Conservation (phyloP, 2,113 vertebrate genomes). For the Mohoua ochrocephala region DNA sequence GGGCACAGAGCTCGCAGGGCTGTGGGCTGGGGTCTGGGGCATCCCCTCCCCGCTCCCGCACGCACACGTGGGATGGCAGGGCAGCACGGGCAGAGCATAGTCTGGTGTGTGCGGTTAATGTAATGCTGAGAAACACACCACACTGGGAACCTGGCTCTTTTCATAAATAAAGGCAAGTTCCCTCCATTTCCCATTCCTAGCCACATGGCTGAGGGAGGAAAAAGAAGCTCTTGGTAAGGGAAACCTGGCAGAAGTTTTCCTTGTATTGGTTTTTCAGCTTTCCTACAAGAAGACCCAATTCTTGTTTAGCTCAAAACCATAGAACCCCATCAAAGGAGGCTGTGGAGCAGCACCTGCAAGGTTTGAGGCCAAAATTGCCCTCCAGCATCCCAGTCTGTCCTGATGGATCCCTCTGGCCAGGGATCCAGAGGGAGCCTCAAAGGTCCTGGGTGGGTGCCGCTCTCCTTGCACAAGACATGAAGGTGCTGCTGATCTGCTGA, state of each 20-base stretch:
- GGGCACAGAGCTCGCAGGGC: neutral
- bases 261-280: neutral
- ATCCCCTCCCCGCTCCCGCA: fast-evolving
- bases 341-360: neutral
- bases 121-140: neutral
- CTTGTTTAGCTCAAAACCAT: neutral
- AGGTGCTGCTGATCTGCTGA: neutral
- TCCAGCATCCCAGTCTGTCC: neutral
- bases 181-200: neutral
- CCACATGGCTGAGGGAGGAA: neutral
- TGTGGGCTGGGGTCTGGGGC: neutral
- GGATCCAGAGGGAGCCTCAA: fast-evolving
- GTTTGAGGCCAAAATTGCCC: neutral
- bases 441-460: neutral
- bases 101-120: neutral
- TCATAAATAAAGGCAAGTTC: neutral
- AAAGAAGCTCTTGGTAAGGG: too few relatives aligned
- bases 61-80: fast-evolving
- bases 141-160: neutral
- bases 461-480: neutral
- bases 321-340: fast-evolving
- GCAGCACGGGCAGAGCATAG: neutral
- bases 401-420: fast-evolving
- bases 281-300: neutral
- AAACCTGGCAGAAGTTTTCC: neutral